A percentile compares a stretch with the other conserved stretches of the same genome.
phyloP scores from a whole-genome alignment of 1,140 invertebrate genomes.

The Lordiphosa clarofinis region DNA sequence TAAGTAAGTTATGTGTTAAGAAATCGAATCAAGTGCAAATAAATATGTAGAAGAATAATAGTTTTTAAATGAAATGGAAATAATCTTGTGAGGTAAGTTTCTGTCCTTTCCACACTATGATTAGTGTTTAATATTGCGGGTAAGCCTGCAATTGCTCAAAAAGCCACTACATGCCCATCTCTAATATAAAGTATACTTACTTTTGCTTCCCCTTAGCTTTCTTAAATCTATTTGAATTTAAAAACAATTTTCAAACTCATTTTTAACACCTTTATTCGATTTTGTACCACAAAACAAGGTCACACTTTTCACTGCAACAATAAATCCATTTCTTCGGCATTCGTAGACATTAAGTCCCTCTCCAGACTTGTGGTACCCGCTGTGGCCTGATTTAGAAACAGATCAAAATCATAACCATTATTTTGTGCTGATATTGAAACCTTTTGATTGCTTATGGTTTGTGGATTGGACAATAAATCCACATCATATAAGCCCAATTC shows the following conservation, averaged over 20 bases:
- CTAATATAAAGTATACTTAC: too few species aligned
- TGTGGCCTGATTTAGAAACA: constrained; percentile 65
- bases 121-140: too few species aligned
- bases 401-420: constrained; percentile 68
- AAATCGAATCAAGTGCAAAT: constrained; percentile 6
- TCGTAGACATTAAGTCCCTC: constrained; percentile 66
- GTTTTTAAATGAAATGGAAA: too few species aligned
- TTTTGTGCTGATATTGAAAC: constrained; percentile 66
- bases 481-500: constrained; percentile 69
- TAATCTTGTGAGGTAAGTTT: too few species aligned
- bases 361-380: constrained; percentile 53
- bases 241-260: not conserved
- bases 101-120: too few species aligned
- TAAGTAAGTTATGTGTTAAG: constrained; percentile 15
- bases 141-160: too few species aligned
- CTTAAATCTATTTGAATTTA: not conserved
- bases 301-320: constrained; percentile 52
- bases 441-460: constrained; percentile 69
- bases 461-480: constrained; percentile 63
- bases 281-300: constrained; percentile 21
- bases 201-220: not conserved
- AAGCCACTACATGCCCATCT: too few species aligned
- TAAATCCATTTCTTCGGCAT: constrained; percentile 68
- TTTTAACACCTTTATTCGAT: constrained; percentile 11
- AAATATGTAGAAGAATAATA: not conserved